Evolutionary conservation across 1,140 invertebrate genomes (phyloP).

Genomic region (Zaprionus capensis): DNA sequence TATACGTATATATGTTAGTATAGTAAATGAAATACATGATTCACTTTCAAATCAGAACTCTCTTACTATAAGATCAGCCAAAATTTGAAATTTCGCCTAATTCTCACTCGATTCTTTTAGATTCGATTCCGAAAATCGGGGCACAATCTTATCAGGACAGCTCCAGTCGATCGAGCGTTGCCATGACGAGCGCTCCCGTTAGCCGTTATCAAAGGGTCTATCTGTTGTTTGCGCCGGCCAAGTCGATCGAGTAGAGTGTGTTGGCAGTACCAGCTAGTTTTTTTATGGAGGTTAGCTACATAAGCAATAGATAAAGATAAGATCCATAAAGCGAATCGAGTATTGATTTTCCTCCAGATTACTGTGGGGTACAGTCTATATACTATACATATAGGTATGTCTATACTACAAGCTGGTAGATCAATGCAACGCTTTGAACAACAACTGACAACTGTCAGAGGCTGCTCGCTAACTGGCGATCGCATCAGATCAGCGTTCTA

Average conservation of each 20-base stretch:
- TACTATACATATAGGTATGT: not conserved
- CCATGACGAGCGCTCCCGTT: not conserved
- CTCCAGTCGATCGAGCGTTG: slow-evolving; percentile 19
- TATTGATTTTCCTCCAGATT: slow-evolving; percentile 4
- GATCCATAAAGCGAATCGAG: not conserved
- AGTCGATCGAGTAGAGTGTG: not conserved
- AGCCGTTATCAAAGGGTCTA: slow-evolving; percentile 1
- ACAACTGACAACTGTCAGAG: not conserved
- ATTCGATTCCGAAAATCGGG: not conserved
- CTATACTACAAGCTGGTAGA: not conserved
- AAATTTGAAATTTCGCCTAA: not conserved
- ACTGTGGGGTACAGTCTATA: not conserved
- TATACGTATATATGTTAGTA: no score
- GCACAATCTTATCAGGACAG: slow-evolving; percentile 30
- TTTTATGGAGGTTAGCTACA: slow-evolving; percentile 12
- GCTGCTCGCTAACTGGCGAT: not conserved
- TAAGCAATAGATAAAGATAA: slow-evolving; percentile 18
- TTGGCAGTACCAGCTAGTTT: not conserved
- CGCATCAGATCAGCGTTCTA: not conserved
- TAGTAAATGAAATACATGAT: no score
- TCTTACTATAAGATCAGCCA: not conserved
- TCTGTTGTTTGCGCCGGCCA: not conserved
- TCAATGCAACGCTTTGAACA: not conserved
- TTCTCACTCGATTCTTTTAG: not conserved
- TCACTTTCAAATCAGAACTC: not conserved